A percentile compares a stretch with the other conserved stretches of the same genome.
Evolutionary conservation across 2,113 vertebrate species (phyloP).

Genomic region (Lethenteron camtschaticum): DNA sequence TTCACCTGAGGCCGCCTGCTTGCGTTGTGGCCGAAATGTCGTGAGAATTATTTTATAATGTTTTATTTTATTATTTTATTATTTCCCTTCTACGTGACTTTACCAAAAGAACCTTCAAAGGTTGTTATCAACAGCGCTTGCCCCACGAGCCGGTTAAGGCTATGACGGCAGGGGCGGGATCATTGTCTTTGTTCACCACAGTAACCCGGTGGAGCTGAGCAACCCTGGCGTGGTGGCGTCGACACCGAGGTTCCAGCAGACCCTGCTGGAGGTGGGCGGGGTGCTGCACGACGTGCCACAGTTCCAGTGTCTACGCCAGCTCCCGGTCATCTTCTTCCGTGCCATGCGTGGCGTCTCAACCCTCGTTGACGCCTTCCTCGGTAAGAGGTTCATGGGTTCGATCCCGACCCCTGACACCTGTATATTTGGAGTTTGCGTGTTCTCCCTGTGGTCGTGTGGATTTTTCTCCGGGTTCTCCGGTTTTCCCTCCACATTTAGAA

Average conservation of each 20-base stretch:
- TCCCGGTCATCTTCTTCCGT: slow-evolving; percentile 88
- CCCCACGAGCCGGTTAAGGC: too few species aligned
- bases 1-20: too few species aligned
- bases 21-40: too few species aligned
- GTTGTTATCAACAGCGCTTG: too few species aligned
- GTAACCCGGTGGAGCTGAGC: slow-evolving; percentile 91
- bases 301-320: slow-evolving; percentile 80
- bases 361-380: slow-evolving; percentile 79
- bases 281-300: slow-evolving; percentile 71
- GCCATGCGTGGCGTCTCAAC: slow-evolving; percentile 88
- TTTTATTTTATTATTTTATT: too few species aligned
- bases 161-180: too few species aligned
- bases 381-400: slow-evolving; percentile 22
- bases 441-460: neutral
- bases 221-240: slow-evolving; percentile 81
- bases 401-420: too few species aligned
- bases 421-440: neutral
- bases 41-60: too few species aligned
- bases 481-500: neutral
- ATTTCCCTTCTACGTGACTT: too few species aligned
- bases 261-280: slow-evolving; percentile 68
- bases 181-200: slow-evolving; percentile 15
- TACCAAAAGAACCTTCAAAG: too few species aligned
- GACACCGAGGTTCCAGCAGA: slow-evolving; percentile 90
- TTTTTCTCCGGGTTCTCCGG: neutral